A percentile compares a stretch with the other conserved stretches of the same genome.
These are phyloP conservation scores for Chalcis sispes DNA, from an alignment of 2,888 invertebrate genomes.

Conservation along the genomic window DNA sequence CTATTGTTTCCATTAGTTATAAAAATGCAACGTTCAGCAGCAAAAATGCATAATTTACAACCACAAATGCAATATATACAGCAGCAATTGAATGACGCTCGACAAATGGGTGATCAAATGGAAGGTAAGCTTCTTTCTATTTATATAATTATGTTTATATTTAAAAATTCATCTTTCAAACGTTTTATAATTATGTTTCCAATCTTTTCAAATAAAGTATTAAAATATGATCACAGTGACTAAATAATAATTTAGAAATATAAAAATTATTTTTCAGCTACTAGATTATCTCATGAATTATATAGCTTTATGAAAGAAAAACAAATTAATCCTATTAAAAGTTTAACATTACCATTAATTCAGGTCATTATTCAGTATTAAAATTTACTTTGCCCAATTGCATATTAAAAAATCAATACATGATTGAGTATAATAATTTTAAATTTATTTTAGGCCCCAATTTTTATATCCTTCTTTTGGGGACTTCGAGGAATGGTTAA, in stretches of 20 bases:
- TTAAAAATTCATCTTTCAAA: conserved; percentile 5
- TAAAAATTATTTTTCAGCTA: conserved; percentile 76
- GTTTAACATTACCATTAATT: conserved; percentile 85
- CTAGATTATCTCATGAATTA: conserved; percentile 87
- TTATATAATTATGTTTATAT: conserved; percentile 16
- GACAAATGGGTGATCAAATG: conserved; percentile 87
- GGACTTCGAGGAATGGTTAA: conserved; percentile 92
- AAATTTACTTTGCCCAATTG: neutral
- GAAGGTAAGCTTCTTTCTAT: conserved; percentile 77
- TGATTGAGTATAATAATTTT: neutral
- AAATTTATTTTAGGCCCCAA: conserved; percentile 80
- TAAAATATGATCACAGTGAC: neutral
- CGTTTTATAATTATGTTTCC: neutral
- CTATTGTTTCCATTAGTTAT: conserved; percentile 92
- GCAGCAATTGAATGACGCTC: conserved; percentile 90
- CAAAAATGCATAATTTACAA: conserved; percentile 88
- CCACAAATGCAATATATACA: conserved; percentile 92
- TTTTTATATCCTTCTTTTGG: conserved; percentile 95
- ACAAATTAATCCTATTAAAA: conserved; percentile 87
- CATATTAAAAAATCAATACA: neutral
- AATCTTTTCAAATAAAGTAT: neutral
- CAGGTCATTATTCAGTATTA: conserved; percentile 81
- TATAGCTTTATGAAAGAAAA: conserved; percentile 89
- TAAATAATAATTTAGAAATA: conserved; percentile 17
- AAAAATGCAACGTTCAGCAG: conserved; percentile 87